These are phyloP conservation scores for Drosophila fulvimacula DNA, from an alignment of 2,888 invertebrate genomes.

Conservation along the genomic window DNA sequence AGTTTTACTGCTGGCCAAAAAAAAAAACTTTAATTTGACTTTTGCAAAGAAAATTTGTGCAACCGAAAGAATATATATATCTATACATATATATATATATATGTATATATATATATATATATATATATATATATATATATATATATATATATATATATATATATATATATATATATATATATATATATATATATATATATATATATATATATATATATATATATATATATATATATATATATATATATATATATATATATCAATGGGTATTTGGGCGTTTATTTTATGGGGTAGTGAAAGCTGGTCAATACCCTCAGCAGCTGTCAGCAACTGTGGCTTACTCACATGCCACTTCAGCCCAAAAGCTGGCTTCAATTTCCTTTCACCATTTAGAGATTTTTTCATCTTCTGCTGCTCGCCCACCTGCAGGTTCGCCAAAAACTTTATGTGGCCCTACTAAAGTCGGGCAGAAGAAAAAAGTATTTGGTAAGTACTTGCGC, in stretches of 20 bases:
- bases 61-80: slow-evolving; percentile 36
- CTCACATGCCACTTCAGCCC: slow-evolving; percentile 35
- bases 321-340: slow-evolving; percentile 46
- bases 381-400: slow-evolving; percentile 43
- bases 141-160: slow-evolving; percentile 10
- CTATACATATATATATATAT: slow-evolving; percentile 6
- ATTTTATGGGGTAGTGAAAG: neutral
- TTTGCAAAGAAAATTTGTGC: slow-evolving; percentile 46
- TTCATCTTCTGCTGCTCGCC: neutral
- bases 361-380: slow-evolving; percentile 56
- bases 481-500: slow-evolving; percentile 28
- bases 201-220: slow-evolving; percentile 7
- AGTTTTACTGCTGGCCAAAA: slow-evolving; percentile 35
- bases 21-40: slow-evolving; percentile 75
- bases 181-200: slow-evolving; percentile 7
- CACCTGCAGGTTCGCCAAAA: slow-evolving; percentile 41
- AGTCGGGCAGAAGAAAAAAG: slow-evolving; percentile 24
- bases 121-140: slow-evolving; percentile 7
- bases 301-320: slow-evolving; percentile 34
- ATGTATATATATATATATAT: slow-evolving; percentile 7
- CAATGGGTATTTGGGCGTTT: neutral
- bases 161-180: slow-evolving; percentile 10
- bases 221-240: slow-evolving; percentile 9
- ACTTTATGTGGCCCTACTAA: slow-evolving; percentile 44
- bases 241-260: slow-evolving; percentile 9